Percentiles rank a stretch among this genome's conserved stretches.
phyloP scores from a whole-genome alignment of 2,888 invertebrate species.

The Lycophotia porphyrea region DNA sequence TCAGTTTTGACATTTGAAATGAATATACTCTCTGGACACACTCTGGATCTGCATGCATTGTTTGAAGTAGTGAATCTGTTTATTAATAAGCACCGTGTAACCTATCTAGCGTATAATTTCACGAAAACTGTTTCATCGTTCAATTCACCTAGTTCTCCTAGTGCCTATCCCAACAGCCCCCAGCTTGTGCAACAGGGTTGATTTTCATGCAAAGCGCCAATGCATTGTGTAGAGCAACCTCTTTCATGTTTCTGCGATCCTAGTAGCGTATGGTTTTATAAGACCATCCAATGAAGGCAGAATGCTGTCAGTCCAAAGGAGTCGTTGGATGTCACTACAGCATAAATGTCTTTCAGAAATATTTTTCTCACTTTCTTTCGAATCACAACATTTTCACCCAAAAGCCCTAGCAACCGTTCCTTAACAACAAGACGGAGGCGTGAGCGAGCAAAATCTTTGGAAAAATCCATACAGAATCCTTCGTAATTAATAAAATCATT shows the following conservation, averaged over 20 bases:
- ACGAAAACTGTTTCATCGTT: not conserved
- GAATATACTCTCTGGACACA: not conserved
- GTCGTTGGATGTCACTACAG: not conserved
- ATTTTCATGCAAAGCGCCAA: not conserved
- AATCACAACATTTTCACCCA: not conserved
- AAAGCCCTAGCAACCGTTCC: too few relatives aligned
- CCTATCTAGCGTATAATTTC: not conserved
- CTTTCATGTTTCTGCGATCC: slow-evolving; percentile 40
- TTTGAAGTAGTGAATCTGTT: not conserved
- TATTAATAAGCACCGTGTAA: not conserved
- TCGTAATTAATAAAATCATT: not conserved
- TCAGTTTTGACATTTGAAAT: not conserved
- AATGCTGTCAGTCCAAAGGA: too few relatives aligned
- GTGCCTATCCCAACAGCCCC: too few relatives aligned
- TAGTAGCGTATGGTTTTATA: slow-evolving; percentile 13
- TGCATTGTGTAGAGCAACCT: slow-evolving; percentile 8
- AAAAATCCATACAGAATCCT: not conserved
- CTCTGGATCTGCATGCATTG: not conserved
- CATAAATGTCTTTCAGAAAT: not conserved
- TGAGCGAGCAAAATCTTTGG: not conserved
- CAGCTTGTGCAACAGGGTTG: not conserved
- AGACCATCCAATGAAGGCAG: not conserved
- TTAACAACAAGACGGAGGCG: not conserved
- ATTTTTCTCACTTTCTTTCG: not conserved
- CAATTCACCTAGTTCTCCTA: not conserved